Evolutionary conservation across 2,113 vertebrate species (phyloP).

Genomic region (Podarcis raffonei): DNA sequence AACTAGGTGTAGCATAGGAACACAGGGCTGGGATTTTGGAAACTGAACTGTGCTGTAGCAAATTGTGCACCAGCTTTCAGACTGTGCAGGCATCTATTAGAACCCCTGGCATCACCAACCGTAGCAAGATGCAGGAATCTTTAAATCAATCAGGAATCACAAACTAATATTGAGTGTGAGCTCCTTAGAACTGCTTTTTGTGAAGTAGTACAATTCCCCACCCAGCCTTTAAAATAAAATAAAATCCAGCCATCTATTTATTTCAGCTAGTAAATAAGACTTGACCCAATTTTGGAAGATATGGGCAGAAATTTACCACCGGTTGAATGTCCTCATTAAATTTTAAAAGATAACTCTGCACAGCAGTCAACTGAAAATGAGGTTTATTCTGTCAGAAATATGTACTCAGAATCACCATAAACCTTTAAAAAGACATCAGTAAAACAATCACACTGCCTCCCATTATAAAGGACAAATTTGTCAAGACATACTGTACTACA

Average conservation of each 20-base stretch:
- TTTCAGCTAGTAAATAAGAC: constrained; percentile 30
- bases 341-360: constrained; percentile 13
- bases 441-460: background rate
- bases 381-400: constrained; percentile 28
- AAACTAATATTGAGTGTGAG: constrained; percentile 5
- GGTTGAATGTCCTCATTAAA: constrained; percentile 47
- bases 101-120: background rate
- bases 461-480: background rate
- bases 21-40: background rate
- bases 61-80: background rate
- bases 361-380: background rate
- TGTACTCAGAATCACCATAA: constrained; percentile 8
- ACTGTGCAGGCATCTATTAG: background rate
- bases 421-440: constrained; percentile 30
- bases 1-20: background rate
- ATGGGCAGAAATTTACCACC: constrained; percentile 26
- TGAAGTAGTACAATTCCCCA: constrained; percentile 27
- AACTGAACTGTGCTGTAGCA: background rate
- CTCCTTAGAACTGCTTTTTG: constrained; percentile 10
- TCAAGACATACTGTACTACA: background rate
- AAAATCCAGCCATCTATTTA: constrained; percentile 49
- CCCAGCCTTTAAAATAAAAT: constrained; percentile 22
- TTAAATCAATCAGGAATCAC: constrained; percentile 42
- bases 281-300: constrained; percentile 50
- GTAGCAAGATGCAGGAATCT: constrained; percentile 2